Base-by-base conservation (phyloP, 2,888 invertebrate species). In the Therioaphis trifolii region DNA sequence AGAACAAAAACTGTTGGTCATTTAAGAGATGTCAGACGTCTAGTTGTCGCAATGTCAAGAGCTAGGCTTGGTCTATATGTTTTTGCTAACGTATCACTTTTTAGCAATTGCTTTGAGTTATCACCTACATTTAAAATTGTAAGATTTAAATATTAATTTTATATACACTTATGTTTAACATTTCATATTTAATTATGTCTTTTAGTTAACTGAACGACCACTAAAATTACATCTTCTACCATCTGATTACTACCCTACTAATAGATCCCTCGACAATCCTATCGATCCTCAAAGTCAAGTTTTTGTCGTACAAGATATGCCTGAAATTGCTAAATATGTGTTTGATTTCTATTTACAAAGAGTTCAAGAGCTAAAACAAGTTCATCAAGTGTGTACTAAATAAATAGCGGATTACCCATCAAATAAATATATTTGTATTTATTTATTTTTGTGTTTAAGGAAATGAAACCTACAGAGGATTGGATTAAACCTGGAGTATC, bases 1-100 rank as follows among this genome's bases (percentile, higher is more conserved):
- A 92, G 98, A 85, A 99, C 99, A 0, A 94, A 94, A 88, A 96
- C 97, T 0, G 98, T 99, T n/a, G 99, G 99, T 55, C 99, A 99
- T 91, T 91, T 99, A 85, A 91, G 99, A 49, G 99, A 99, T 90
- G 95, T 99, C 0, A 92, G 99, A 12, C 94, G 99, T 88, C 92
- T 99, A 85, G 95, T 99, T 66, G 99, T 99, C 4, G 99, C 99
- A 4, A 96, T 99, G 92, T 99, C 99, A 79, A 92, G 99, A 87
- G 99, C 99, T 0, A 91, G 99, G 15, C 92, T 99, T 29, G 99
- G 99, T 0, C 91, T 99, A 0, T 99, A 99, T 88, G 93, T 99
- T 46, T 98, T 99, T 89, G 99, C 96, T 0, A 90, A 99, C 75
- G 96, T 96, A 1, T 92, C 94, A 3, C 91, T 99, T 71, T 99